Evolutionary conservation across 2,797 vertebrate genomes (phyloP), one percentile per base, ranked within the genome.

Genomic region (Gastrophryne carolinensis): DNA sequence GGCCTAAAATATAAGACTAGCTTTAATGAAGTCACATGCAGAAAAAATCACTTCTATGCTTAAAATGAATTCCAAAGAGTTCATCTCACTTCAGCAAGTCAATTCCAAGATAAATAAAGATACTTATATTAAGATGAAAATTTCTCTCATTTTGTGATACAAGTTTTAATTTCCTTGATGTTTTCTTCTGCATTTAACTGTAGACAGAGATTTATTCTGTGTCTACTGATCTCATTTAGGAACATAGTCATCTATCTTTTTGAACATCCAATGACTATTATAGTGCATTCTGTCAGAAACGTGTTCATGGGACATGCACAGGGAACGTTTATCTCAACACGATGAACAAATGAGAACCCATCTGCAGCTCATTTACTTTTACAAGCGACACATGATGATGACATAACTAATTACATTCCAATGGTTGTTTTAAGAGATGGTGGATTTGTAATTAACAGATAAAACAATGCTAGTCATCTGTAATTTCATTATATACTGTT

Each of bases 401-500:
- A 39, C 44, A 74, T 66, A 74, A 74, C 47, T 65, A 65, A 74
- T 74, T 57, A 65, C 61, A 34, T 57, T 65, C 57, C 27, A 19
- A 34, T 54, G 52, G 50, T 56, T 39, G 19, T 65, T 47, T 57
- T 57, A 56, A 47, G 34, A 15, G 34, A 70, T 69, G 74, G 56
- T 66, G 63, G 66, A 47, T 54, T 54, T 70, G 37, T 69, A 63
- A 76, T 76, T 76, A 76, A 63, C 66, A 70, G 57, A 62, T 69
- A 64, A 72, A 73, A 74, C 32, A 65, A 64, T 54, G 70, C 71
- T 65, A 73, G 54, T 64, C 61, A 57, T 73, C 64, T 8, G 49
- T 56, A 21, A 49, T 54, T 57, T 74, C 64, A 74, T 74, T 74
- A 65, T 64, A 57, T 57, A 24, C 19, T 15, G 27, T 47, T 74